Percentiles rank a stretch among this genome's conserved stretches.
Conservation (phyloP, 1,140 invertebrate species). For the Harpegnathos saltator region DNA sequence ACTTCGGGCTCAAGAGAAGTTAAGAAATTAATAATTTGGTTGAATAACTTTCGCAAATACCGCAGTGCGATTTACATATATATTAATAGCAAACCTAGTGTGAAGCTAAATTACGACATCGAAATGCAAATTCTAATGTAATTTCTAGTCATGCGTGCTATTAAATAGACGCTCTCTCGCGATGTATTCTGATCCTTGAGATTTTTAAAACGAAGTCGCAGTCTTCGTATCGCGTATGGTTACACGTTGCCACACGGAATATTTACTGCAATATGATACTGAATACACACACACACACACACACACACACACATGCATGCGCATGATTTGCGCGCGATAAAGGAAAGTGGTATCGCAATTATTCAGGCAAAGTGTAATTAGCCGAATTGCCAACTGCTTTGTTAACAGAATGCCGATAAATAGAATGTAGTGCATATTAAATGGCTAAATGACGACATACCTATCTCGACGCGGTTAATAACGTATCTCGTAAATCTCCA, state of each 20-base stretch:
- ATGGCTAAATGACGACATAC: conserved; percentile 33
- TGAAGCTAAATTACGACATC: conserved; percentile 51
- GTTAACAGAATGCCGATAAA: conserved; percentile 9
- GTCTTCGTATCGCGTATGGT: not conserved
- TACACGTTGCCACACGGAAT: too few species aligned
- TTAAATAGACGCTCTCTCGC: conserved; percentile 24
- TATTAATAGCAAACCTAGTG: conserved; percentile 59
- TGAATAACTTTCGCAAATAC: conserved; percentile 57
- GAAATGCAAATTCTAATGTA: conserved; percentile 54
- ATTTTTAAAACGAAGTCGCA: not conserved
- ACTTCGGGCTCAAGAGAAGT: conserved; percentile 37
- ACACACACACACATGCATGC: too few species aligned
- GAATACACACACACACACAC: too few species aligned
- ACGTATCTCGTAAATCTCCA: conserved; percentile 19
- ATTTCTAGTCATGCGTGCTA: conserved; percentile 29
- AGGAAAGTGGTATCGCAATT: conserved; percentile 20
- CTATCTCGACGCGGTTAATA: conserved; percentile 37
- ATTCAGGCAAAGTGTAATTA: conserved; percentile 38
- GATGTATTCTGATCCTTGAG: not conserved
- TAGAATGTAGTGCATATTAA: conserved; percentile 27
- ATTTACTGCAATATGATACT: too few species aligned
- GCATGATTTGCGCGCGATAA: conserved; percentile 2
- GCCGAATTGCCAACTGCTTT: conserved; percentile 25
- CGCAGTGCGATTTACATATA: conserved; percentile 51
- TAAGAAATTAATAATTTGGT: conserved; percentile 63